Evolutionary conservation across 1,140 invertebrate genomes (phyloP), one percentile per base, ranked within the genome.

Genomic region (Papilio polyxenes): DNA sequence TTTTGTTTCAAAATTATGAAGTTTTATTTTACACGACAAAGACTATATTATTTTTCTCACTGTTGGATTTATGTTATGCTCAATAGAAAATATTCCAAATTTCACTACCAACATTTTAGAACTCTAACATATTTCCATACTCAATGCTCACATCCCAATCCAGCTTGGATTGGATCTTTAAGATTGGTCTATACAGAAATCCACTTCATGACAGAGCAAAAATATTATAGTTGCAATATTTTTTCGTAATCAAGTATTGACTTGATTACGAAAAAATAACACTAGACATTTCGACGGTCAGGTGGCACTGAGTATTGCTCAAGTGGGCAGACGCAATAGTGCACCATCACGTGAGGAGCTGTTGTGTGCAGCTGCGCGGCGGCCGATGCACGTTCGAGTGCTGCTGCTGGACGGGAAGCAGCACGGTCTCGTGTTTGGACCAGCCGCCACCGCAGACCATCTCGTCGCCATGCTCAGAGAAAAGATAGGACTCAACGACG

Each of bases 321-420:
- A 98, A 81, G 98, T 98, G 5, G 95, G 97, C 48, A 96, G 98
- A 44, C 95, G 98, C 0, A 97, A 98, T 85, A 98, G 97, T 96
- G 97, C 98, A n/a, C 98, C 98, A 7, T 99, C 98, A 9, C 96
- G 97, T 78, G 98, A 98, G 89, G 98, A 99, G 95, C 98, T 99
- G 83, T 95, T 98, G 84, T 99, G 98, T 91, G 98, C 98, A 0
- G 98, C 98, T 17, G 98, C 98, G 87, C 95, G 98, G 69, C 95
- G 98, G 82, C 97, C 97, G 7, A 97, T 99, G 81, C 98, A 99
- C 90, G 97, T 98, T 0, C 96, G 98, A 75, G 98, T 99, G 86
- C 97, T 98, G 92, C 97, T 99, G 88, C 97, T 99, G 96, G 98
- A 99, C 93, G 98, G 98, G 3, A 98, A 99, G 89, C 98, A 98